These are phyloP conservation scores for Tenebrosternarchus preto DNA, from an alignment of 2,113 vertebrate species.

Conservation along the genomic window DNA sequence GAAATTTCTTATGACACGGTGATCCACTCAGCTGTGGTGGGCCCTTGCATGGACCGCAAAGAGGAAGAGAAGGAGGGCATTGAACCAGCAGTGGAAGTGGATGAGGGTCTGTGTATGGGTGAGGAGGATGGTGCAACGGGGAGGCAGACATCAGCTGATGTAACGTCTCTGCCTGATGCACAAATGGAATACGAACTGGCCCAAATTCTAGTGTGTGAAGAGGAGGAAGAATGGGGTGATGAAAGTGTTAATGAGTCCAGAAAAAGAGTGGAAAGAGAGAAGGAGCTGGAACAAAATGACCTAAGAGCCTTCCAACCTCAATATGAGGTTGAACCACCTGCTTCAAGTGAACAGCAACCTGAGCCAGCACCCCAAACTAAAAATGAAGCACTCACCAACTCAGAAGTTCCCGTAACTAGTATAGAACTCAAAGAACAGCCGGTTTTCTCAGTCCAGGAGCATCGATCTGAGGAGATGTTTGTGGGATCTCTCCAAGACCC, in stretches of 20 bases:
- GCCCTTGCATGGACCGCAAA: conserved; percentile 46
- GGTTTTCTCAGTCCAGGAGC: not conserved
- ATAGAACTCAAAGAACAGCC: not conserved
- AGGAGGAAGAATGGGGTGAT: not conserved
- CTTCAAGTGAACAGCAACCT: not conserved
- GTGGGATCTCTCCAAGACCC: not conserved
- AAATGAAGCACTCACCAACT: not conserved
- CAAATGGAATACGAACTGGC: not conserved
- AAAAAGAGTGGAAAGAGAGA: not conserved
- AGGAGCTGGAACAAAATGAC: not conserved
- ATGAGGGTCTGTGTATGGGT: conserved; percentile 64
- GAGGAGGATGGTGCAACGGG: conserved; percentile 20
- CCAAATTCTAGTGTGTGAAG: not conserved
- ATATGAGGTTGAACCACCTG: not conserved
- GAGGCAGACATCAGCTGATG: not conserved
- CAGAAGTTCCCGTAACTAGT: not conserved
- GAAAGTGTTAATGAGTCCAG: not conserved
- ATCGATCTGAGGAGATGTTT: not conserved
- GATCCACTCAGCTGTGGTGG: conserved; percentile 42
- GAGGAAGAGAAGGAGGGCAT: conserved; percentile 61
- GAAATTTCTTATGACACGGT: conserved; percentile 58
- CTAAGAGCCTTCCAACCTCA: not conserved
- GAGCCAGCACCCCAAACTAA: not conserved
- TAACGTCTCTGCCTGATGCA: not conserved
- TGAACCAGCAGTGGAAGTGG: conserved; percentile 72